Base-by-base conservation (phyloP, 2,113 vertebrate genomes). In the Callorhinus ursinus region DNA sequence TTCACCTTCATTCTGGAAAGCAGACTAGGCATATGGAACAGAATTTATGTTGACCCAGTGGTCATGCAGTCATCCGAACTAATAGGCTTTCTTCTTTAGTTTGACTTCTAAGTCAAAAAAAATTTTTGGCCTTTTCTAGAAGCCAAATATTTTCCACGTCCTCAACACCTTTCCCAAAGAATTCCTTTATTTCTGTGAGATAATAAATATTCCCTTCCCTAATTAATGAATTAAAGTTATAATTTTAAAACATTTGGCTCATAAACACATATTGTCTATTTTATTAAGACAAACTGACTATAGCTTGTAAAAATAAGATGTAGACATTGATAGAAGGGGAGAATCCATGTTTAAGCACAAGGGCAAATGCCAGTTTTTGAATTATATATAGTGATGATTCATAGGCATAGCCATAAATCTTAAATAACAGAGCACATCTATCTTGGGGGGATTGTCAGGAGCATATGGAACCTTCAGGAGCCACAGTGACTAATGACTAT, bases 351-450 rank as follows among this genome's bases (percentile, higher is more conserved):
- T 87, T 26, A 7, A 88, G 55, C 49, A 92, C 90, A 95, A 97
- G 95, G 97, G 69, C 84, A 95, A 95, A 95, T 88, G 92, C 80
- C 83, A 93, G 46, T 12, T 61, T 98, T 90, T 93, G 81, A 95
- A 97, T 97, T 97, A 94, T 88, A 80, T 57, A 79, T n/a, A 79
- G 80, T 86, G 81, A 96, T 95, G 90, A 96, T 94, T 97, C 96
- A 94, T 95, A 87, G 92, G 65, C 84, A 82, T 31, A 67, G n/a
- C 31, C 77, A 72, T 97, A 88, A 94, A 95, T 97, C 97, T 92
- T 94, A 81, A 93, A 39, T 89, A 85, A 94, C 63, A 88, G 65
- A 96, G 90, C 51, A 71, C 51, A 95, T 96, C 42, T 46, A 57
- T 96, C 90, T 88, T 76, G 33, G 63, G 55, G 55, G 76, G 42